phyloP scores from a whole-genome alignment of 2,113 vertebrate species.

The Podarcis cretensis region DNA sequence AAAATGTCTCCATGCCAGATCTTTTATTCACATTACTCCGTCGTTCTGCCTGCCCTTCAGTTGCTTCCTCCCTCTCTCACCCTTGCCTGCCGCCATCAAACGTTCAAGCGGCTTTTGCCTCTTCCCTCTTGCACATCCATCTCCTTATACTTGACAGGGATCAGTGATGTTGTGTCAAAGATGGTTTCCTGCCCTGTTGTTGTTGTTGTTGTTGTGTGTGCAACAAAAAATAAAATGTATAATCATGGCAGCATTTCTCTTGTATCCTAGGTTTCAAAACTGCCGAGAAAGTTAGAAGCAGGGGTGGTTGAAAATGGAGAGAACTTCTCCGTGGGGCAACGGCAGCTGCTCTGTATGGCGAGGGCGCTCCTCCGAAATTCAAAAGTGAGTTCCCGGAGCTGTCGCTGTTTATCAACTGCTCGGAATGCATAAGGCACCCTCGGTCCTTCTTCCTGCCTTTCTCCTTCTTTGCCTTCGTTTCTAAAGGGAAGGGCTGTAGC shows the following conservation, averaged over 20 bases:
- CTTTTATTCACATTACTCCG: background rate
- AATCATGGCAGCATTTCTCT: slow-evolving; percentile 19
- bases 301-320: slow-evolving; percentile 81
- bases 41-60: background rate
- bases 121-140: background rate
- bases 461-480: too few relatives aligned
- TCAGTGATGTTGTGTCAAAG: background rate
- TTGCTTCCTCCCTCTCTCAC: too few relatives aligned
- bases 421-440: background rate
- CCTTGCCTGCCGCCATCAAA: too few relatives aligned
- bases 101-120: background rate
- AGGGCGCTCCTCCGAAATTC: slow-evolving; percentile 82
- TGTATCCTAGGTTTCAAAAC: slow-evolving; percentile 67
- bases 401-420: background rate
- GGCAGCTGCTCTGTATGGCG: slow-evolving; percentile 85
- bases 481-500: too few relatives aligned
- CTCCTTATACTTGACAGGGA: background rate
- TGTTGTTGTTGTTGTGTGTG: slow-evolving; percentile 38
- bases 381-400: slow-evolving; percentile 69
- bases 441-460: background rate
- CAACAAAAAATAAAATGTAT: background rate
- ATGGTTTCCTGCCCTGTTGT: background rate
- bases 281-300: slow-evolving; percentile 76
- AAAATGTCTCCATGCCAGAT: background rate
- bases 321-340: slow-evolving; percentile 86